These are phyloP conservation scores for Barbus barbus DNA, from an alignment of 2,113 vertebrate genomes.

Conservation along the genomic window DNA sequence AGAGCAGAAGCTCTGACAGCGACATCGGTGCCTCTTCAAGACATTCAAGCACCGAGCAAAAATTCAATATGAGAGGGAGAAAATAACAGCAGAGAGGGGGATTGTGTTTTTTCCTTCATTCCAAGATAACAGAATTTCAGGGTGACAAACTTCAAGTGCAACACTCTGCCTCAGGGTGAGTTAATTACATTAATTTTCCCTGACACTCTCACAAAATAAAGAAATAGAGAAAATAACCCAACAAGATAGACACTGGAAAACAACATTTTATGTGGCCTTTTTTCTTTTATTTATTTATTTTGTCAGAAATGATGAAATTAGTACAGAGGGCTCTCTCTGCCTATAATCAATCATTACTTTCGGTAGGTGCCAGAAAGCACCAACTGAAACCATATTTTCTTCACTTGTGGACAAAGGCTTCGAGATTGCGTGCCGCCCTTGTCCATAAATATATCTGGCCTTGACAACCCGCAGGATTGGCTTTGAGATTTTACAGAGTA, in stretches of 20 bases:
- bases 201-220: conserved; percentile 73
- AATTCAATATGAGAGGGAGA: conserved; percentile 63
- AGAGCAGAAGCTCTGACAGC: conserved; percentile 57
- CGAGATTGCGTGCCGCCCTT: conserved; percentile 73
- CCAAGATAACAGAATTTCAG: conserved; percentile 78
- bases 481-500: conserved; percentile 66
- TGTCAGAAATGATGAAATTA: conserved; percentile 76
- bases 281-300: conserved; percentile 73
- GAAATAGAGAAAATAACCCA: conserved; percentile 52
- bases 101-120: conserved; percentile 65
- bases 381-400: conserved; percentile 72
- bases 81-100: conserved; percentile 59
- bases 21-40: conserved; percentile 52
- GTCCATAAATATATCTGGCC: conserved; percentile 77
- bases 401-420: conserved; percentile 74
- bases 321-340: conserved; percentile 74
- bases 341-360: conserved; percentile 82
- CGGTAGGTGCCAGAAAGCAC: conserved; percentile 68
- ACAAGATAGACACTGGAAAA: conserved; percentile 53
- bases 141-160: conserved; percentile 76
- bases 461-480: conserved; percentile 66
- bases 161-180: conserved; percentile 74
- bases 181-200: conserved; percentile 76
- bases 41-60: conserved; percentile 50
- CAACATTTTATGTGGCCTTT: conserved; percentile 57